Evolutionary conservation across 2,888 invertebrate species (phyloP).

Genomic region (Bombylius discolor): DNA sequence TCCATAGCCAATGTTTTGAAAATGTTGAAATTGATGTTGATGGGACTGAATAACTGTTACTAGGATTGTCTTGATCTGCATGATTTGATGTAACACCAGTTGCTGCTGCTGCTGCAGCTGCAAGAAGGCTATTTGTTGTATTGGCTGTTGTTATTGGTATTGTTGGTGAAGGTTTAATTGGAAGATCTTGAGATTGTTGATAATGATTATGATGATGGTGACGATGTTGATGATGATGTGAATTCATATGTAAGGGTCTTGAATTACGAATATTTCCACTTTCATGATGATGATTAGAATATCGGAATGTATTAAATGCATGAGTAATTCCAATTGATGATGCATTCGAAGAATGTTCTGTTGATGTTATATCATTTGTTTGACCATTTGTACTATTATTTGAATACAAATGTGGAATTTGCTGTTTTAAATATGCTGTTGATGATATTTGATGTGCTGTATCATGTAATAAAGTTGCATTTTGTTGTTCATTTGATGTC

Average conservation of each 20-base stretch:
- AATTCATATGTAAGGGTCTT: slow-evolving; percentile 3
- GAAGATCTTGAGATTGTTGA: slow-evolving; percentile 15
- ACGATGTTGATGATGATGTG: neutral
- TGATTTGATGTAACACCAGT: neutral
- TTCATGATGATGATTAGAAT: neutral
- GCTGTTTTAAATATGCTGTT: slow-evolving; percentile 33
- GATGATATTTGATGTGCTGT: slow-evolving; percentile 18
- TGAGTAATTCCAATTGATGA: neutral
- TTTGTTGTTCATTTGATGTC: slow-evolving; percentile 34
- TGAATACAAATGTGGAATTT: slow-evolving; percentile 20
- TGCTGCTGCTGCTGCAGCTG: slow-evolving; percentile 2
- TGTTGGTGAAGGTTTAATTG: slow-evolving; percentile 30
- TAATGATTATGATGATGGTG: neutral
- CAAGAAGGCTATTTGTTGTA: neutral
- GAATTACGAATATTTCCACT: slow-evolving; percentile 8
- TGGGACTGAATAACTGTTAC: slow-evolving; percentile 14
- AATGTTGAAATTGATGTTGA: slow-evolving; percentile 18
- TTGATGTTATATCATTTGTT: neutral
- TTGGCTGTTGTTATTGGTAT: slow-evolving; percentile 17
- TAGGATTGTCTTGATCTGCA: slow-evolving; percentile 8
- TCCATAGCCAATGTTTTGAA: slow-evolving; percentile 38
- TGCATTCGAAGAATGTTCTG: neutral
- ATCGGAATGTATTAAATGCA: neutral
- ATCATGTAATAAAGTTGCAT: slow-evolving; percentile 24
- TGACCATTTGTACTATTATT: neutral